Percentiles rank a stretch among this genome's conserved stretches.
These are phyloP conservation scores for Pseudorhiza aurosa DNA, from an alignment of 30 jellyfish, hydroid and myxozoan species.

Conservation along the genomic window DNA sequence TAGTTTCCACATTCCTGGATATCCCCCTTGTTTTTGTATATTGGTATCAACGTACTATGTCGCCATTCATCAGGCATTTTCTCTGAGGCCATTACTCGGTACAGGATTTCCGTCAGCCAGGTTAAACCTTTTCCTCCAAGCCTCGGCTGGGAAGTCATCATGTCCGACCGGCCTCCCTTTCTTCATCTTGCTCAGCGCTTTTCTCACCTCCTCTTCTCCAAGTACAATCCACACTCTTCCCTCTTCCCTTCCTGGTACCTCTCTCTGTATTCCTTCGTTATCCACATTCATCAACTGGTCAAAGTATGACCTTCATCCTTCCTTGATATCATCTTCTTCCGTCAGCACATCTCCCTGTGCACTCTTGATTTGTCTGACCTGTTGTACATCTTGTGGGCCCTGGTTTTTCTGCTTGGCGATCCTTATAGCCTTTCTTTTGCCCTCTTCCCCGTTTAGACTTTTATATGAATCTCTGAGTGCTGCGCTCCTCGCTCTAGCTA, in stretches of 20 bases:
- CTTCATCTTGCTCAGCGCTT: constrained; percentile 44
- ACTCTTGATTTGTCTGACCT: not conserved
- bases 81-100: constrained; percentile 13
- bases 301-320: constrained; percentile 33
- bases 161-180: constrained; percentile 43
- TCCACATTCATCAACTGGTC: constrained; percentile 40
- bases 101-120: not conserved
- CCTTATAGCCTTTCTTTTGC: not conserved
- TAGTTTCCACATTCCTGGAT: too few relatives aligned
- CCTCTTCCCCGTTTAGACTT: constrained; percentile 4
- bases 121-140: constrained; percentile 28
- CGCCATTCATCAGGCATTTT: constrained; percentile 45
- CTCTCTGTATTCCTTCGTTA: constrained; percentile 13
- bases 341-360: constrained; percentile 15
- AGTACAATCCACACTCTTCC: not conserved
- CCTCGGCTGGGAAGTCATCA: constrained; percentile 45
- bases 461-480: constrained; percentile 12
- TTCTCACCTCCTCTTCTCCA: constrained; percentile 25
- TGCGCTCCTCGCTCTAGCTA: constrained; percentile 15
- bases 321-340: constrained; percentile 12
- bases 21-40: constrained; percentile 21
- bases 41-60: constrained; percentile 22
- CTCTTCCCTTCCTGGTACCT: not conserved
- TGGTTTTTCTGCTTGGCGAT: constrained; percentile 33
- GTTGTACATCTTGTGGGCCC: constrained; percentile 31